Evolutionary conservation across 1,140 invertebrate genomes (phyloP).

Genomic region (Zeugodacus cucurbitae): DNA sequence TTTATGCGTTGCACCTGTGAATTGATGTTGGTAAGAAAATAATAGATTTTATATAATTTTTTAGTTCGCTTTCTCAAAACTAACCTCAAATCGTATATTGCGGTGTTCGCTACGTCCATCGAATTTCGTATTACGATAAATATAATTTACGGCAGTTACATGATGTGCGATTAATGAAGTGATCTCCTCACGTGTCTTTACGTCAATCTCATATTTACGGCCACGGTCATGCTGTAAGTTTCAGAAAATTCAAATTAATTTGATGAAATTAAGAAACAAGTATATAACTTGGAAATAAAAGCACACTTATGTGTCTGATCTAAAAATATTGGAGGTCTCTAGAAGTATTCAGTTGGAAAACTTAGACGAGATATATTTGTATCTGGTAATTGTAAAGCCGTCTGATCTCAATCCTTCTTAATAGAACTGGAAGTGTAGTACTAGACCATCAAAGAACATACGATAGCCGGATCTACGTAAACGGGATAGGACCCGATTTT

Average conservation of each 20-base stretch:
- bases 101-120: constrained; percentile 86
- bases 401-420: too few relatives aligned
- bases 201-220: constrained; percentile 73
- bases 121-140: constrained; percentile 96
- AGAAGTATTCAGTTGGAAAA: too few relatives aligned
- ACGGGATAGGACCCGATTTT: not conserved
- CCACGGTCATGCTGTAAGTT: constrained; percentile 70
- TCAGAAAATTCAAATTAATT: not conserved
- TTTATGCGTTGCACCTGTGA: constrained; percentile 67
- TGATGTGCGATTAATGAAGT: constrained; percentile 97
- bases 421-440: too few relatives aligned
- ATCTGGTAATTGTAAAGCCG: too few relatives aligned
- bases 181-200: constrained; percentile 96
- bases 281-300: too few relatives aligned
- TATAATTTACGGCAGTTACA: constrained; percentile 98
- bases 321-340: too few relatives aligned
- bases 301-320: too few relatives aligned
- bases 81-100: constrained; percentile 98
- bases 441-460: too few relatives aligned
- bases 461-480: not conserved
- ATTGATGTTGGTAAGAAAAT: not conserved
- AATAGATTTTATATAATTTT: not conserved
- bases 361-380: too few relatives aligned
- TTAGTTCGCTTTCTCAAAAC: constrained; percentile 40
- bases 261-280: not conserved